Percentiles rank a stretch among this genome's conserved stretches.
phyloP scores from a whole-genome alignment of 2,888 invertebrate genomes.

The Callyntrura sp. region DNA sequence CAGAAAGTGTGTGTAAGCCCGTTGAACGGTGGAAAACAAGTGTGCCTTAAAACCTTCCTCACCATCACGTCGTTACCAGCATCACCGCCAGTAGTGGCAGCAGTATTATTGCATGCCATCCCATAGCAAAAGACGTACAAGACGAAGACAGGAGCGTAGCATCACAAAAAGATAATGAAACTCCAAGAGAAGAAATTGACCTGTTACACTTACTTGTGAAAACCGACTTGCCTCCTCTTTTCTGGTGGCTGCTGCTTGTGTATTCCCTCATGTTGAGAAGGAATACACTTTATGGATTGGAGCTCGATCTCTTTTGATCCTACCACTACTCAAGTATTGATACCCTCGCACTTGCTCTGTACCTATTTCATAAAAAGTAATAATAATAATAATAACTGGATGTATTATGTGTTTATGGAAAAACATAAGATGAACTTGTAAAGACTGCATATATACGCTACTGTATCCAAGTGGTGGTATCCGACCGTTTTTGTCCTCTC shows the following conservation, averaged over 20 bases:
- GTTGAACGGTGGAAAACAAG: conserved; percentile 73
- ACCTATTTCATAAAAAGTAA: too few species aligned
- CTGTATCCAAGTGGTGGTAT: not conserved
- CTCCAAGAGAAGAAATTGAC: not conserved
- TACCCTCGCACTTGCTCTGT: too few species aligned
- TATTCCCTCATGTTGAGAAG: too few species aligned
- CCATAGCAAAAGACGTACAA: not conserved
- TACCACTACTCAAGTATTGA: not conserved
- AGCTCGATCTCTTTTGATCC: too few species aligned
- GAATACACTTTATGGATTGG: too few species aligned
- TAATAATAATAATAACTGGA: too few species aligned
- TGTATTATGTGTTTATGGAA: too few species aligned
- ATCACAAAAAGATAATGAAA: conserved; percentile 30
- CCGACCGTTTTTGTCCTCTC: conserved; percentile 2
- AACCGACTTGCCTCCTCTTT: conserved; percentile 60
- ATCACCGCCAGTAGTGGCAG: not conserved
- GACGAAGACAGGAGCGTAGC: not conserved
- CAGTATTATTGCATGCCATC: not conserved
- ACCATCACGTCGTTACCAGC: conserved; percentile 46
- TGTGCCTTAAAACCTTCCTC: conserved; percentile 64
- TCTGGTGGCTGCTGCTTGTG: not conserved
- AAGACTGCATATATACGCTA: too few species aligned
- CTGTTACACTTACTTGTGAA: conserved; percentile 61
- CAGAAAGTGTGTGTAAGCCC: conserved; percentile 62
- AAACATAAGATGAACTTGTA: too few species aligned